Conservation (phyloP, 2,888 invertebrate genomes). For the Thelaira solivaga region DNA sequence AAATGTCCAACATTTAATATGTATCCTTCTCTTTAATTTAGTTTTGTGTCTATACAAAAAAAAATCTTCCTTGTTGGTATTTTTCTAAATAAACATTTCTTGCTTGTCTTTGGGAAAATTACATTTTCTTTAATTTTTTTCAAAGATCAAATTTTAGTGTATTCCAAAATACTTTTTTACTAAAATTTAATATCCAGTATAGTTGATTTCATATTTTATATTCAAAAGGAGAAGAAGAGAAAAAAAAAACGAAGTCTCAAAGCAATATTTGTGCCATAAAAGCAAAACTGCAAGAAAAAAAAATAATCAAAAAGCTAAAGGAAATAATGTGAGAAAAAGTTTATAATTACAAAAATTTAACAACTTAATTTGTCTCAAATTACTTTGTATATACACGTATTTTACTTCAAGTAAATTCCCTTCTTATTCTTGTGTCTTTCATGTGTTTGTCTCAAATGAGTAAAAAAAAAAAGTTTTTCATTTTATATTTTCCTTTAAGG, state of each 20-base stretch:
- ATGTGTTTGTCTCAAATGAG: slow-evolving; percentile 27
- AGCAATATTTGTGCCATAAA: slow-evolving; percentile 28
- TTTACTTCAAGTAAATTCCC: no score
- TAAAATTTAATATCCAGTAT: not conserved
- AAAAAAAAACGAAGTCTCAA: no score
- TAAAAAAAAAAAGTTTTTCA: slow-evolving; percentile 18
- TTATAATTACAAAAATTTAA: slow-evolving; percentile 66
- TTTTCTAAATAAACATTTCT: no score
- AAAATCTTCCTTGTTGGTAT: no score
- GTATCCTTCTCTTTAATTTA: no score
- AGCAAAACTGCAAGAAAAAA: slow-evolving; percentile 9
- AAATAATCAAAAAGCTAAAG: not conserved
- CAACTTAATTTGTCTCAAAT: slow-evolving; percentile 67
- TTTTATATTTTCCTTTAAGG: not conserved
- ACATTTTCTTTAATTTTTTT: no score
- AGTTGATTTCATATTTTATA: not conserved
- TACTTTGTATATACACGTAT: slow-evolving; percentile 60
- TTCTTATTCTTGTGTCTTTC: slow-evolving; percentile 17
- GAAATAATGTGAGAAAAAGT: slow-evolving; percentile 60
- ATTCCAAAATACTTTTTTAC: not conserved
- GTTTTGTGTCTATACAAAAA: no score
- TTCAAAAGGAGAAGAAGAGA: no score
- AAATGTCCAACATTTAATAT: no score
- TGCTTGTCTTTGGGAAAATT: no score
- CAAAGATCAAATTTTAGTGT: not conserved